A percentile compares a stretch with the other conserved stretches of the same genome.
phyloP scores from a whole-genome alignment of 2,888 invertebrate genomes.

The Gerris lacustris region DNA sequence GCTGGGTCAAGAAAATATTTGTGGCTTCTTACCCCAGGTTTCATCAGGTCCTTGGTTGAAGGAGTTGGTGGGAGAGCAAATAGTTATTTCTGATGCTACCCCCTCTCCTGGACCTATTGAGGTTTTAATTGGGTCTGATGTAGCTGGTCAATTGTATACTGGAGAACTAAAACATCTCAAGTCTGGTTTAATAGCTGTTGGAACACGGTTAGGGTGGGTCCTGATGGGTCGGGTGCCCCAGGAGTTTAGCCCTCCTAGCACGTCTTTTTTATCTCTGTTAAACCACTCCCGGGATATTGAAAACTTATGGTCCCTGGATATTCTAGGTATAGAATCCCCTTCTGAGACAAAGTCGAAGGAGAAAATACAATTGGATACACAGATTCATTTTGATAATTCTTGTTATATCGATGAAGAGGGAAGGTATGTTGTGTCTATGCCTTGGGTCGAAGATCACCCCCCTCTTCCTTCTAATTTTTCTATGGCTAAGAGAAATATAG shows the following conservation, averaged over 20 bases:
- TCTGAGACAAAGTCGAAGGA: conserved; percentile 5
- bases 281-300: not conserved
- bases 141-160: conserved; percentile 18
- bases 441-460: conserved; percentile 34
- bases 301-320: not conserved
- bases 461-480: conserved; percentile 30
- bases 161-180: conserved; percentile 17
- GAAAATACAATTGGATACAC: not conserved
- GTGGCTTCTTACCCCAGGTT: not conserved
- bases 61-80: conserved; percentile 5
- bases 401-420: conserved; percentile 27
- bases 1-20: conserved; percentile 10
- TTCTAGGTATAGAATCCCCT: conserved; percentile 6
- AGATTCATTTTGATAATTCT: not conserved
- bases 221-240: conserved; percentile 21
- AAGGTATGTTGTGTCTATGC: conserved; percentile 33
- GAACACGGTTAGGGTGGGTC: conserved; percentile 26
- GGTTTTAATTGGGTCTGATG: conserved; percentile 19
- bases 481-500: conserved; percentile 30
- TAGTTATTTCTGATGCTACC: conserved; percentile 11
- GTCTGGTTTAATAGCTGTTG: conserved; percentile 23
- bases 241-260: not conserved
- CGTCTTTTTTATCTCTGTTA: not conserved
- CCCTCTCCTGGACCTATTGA: conserved; percentile 15
- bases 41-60: conserved; percentile 5